These are phyloP conservation scores for Pollicipes pollicipes DNA, from an alignment of 1,140 invertebrate species.

Conservation along the genomic window DNA sequence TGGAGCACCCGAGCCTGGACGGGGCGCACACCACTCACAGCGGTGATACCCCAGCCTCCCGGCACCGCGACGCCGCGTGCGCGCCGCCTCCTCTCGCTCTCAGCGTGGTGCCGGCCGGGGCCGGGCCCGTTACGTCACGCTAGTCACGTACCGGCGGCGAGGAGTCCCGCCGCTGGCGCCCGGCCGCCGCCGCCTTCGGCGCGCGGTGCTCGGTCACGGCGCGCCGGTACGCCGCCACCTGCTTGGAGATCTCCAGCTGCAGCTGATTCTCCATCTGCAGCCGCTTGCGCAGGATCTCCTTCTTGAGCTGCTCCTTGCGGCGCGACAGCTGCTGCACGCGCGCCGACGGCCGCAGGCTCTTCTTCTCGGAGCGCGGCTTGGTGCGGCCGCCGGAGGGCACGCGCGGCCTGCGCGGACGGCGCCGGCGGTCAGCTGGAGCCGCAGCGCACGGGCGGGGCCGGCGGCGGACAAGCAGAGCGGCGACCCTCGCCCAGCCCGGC, in stretches of 20 bases:
- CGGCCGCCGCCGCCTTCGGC: not conserved
- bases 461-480: too few species aligned
- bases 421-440: not conserved
- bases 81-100: too few species aligned
- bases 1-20: too few species aligned
- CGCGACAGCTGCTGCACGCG: slow-evolving; percentile 39
- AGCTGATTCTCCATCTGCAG: slow-evolving; percentile 76
- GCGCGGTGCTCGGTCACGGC: not conserved
- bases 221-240: not conserved
- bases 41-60: too few species aligned
- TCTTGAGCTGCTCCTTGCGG: slow-evolving; percentile 81
- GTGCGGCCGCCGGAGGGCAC: slow-evolving; percentile 26
- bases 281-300: slow-evolving; percentile 79
- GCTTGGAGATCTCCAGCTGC: slow-evolving; percentile 27
- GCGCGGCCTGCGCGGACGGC: not conserved
- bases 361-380: slow-evolving; percentile 34
- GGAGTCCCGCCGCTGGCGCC: not conserved
- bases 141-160: not conserved
- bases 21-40: too few species aligned
- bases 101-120: too few species aligned
- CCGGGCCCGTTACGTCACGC: too few species aligned
- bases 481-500: too few species aligned
- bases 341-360: slow-evolving; percentile 21
- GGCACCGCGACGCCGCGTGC: too few species aligned
- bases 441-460: too few species aligned